Evolutionary conservation across 2,113 vertebrate species (phyloP), one percentile per base, ranked within the genome.

Genomic region (Chionodraco myersi): DNA sequence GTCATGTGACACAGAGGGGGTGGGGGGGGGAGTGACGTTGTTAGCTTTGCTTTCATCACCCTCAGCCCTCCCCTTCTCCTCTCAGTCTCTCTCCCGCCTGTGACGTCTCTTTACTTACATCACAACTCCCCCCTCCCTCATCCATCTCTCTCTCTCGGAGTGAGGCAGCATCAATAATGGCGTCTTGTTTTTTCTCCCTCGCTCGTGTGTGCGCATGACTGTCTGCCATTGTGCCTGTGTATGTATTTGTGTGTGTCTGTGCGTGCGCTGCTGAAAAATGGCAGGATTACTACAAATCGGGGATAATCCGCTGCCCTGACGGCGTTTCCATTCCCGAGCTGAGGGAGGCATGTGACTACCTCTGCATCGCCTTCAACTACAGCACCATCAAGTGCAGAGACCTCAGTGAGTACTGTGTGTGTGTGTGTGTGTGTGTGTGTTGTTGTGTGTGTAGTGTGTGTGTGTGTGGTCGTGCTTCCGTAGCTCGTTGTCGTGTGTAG

Each of bases 351-450:
- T 99, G 97, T 77, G 98, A 99, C 94, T 99, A 99, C 96, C 97
- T 99, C 88, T 99, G 98, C 94, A 99, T 99, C 94, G 97, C 97
- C 76, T 99, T 99, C 66, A 98, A 99, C 92, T 99, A 99, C 82
- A 97, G 97, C 93, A 99, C 97, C 88, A 99, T 99, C 92, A 99
- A 99, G 95, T 99, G 98, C 95, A 96, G 98, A 96, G 98, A 99
- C 95, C 97, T 99, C 65, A 98, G 98, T 99, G 95, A 99, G 97
- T 98, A 51, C 63, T 69, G 72, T 15, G 1, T 79, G 9, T 23
- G 15, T 49, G 51, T 52, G 51, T 52, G 51, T 52, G 51, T 52
- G 51, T 52, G 16, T 52, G 51, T 9, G 51, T 52, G 14, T 26
- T 16, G 16, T n/a, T 7, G 6, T 7, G 6, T 7, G 36, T 41